phyloP scores from a whole-genome alignment of 2,113 vertebrate species.

The Phocoena phocoena region DNA sequence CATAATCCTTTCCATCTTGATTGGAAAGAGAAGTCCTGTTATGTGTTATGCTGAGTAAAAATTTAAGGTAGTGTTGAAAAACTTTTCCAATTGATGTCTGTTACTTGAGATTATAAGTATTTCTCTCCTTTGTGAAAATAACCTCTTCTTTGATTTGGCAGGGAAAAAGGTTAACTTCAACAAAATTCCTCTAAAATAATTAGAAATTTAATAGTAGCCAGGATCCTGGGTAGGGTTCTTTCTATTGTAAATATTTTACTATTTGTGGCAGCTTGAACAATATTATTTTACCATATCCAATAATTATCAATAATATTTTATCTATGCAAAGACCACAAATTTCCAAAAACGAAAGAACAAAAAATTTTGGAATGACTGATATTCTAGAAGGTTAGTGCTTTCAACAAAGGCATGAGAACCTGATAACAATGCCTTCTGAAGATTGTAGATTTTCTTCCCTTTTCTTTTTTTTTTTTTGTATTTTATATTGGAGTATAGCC shows the following conservation, averaged over 20 bases:
- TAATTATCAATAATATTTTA: background rate
- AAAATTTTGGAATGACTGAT: background rate
- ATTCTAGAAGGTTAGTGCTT: background rate
- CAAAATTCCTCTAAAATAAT: background rate
- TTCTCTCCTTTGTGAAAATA: background rate
- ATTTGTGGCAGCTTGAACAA: background rate
- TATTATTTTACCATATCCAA: background rate
- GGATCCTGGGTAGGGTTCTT: background rate
- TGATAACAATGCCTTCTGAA: background rate
- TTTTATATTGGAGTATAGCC: no score
- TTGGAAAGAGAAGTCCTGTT: background rate
- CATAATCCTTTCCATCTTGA: background rate
- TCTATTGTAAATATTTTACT: background rate
- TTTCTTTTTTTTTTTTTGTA: no score
- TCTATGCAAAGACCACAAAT: background rate
- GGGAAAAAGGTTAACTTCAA: background rate
- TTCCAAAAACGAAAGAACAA: background rate
- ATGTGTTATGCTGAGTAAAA: background rate
- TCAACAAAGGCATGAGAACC: background rate
- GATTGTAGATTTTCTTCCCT: background rate
- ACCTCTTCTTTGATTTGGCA: no score
- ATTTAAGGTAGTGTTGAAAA: background rate
- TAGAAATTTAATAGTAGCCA: background rate
- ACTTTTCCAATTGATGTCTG: background rate
- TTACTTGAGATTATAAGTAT: background rate